Conservation (phyloP, 2,113 vertebrate species). For the Marmota flaviventris region DNA sequence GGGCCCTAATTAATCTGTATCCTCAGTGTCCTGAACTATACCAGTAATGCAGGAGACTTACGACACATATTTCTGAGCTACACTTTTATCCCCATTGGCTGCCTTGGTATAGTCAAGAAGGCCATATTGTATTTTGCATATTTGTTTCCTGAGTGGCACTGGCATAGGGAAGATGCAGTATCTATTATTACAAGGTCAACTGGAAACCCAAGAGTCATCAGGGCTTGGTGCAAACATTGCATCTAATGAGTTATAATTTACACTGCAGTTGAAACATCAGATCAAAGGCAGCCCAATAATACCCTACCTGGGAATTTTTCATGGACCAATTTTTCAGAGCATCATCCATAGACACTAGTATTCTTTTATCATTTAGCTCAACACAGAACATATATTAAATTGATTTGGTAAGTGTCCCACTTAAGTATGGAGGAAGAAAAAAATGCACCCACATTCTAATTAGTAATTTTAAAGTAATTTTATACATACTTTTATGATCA, state of each 20-base stretch:
- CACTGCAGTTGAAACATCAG: not conserved
- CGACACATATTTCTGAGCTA: not conserved
- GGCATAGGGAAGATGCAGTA: not conserved
- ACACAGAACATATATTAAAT: slow-evolving; percentile 65
- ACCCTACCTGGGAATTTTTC: not conserved
- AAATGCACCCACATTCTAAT: slow-evolving; percentile 81
- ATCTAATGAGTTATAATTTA: not conserved
- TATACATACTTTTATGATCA: slow-evolving; percentile 87
- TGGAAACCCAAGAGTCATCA: not conserved
- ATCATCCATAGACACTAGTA: not conserved
- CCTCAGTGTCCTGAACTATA: not conserved
- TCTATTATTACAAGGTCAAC: not conserved
- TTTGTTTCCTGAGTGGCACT: not conserved
- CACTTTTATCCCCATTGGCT: not conserved
- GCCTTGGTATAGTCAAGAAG: not conserved
- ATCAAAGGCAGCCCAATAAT: slow-evolving; percentile 6
- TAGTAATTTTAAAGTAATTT: slow-evolving; percentile 85
- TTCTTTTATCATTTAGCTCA: slow-evolving; percentile 62
- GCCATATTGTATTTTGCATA: not conserved
- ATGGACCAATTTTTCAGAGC: not conserved
- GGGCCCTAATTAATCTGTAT: not conserved
- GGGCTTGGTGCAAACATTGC: not conserved
- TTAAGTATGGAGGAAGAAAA: slow-evolving; percentile 75
- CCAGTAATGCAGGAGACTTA: not conserved
- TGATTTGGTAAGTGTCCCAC: slow-evolving; percentile 76